These are phyloP conservation scores for Zonitis immaculata DNA, from an alignment of 2,888 invertebrate genomes.

Conservation along the genomic window DNA sequence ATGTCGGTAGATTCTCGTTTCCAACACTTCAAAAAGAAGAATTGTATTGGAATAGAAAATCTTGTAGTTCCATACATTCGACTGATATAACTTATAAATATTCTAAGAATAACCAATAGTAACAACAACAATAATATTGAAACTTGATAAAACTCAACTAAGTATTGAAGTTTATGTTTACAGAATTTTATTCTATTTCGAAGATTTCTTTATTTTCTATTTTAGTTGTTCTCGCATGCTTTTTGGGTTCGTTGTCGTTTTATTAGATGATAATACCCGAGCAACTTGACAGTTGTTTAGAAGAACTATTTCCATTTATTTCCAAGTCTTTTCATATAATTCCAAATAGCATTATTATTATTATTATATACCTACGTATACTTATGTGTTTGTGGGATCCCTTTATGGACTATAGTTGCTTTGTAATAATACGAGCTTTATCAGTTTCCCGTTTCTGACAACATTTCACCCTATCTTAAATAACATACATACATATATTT, in stretches of 20 bases:
- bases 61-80: too few relatives aligned
- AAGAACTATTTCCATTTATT: constrained; percentile 19
- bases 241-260: background rate
- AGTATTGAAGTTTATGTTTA: too few relatives aligned
- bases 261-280: background rate
- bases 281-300: constrained; percentile 5
- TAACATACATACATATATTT: constrained; percentile 10
- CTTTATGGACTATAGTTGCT: constrained; percentile 19
- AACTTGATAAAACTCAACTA: too few relatives aligned
- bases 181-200: too few relatives aligned
- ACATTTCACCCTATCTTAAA: constrained; percentile 19
- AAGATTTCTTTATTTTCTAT: too few relatives aligned
- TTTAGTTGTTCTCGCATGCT: background rate
- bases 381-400: constrained; percentile 12
- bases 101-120: too few relatives aligned
- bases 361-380: too few relatives aligned
- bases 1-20: too few relatives aligned
- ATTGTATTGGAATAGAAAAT: too few relatives aligned
- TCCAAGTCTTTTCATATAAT: constrained; percentile 15
- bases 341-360: constrained; percentile 14
- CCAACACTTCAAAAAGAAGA: too few relatives aligned
- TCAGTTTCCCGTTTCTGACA: constrained; percentile 20
- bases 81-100: too few relatives aligned
- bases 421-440: constrained; percentile 18
- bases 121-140: too few relatives aligned